Base-by-base conservation (phyloP, 2,888 invertebrate genomes). In the Trissolcus japonicus region DNA sequence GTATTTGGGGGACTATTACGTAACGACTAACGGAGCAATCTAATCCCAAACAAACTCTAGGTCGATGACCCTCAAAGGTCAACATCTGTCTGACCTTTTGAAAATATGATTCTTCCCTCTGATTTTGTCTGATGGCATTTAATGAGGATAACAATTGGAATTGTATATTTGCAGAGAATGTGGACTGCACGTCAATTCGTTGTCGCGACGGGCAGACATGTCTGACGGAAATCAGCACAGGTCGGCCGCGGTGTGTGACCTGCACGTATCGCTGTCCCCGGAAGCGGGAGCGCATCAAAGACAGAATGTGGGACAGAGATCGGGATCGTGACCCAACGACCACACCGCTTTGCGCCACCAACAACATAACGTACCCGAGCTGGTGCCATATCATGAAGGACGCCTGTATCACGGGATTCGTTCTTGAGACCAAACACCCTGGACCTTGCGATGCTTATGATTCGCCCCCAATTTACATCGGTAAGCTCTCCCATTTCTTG, bases 381-480 rank as follows among this genome's bases (percentile, higher is more conserved):
- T 95, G 94, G 94, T 95, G 95, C 88, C 94, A 94, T 88, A 93
- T 95, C 92, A 92, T 93, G 85, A 92, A 93, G 87, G 94, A 94
- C 84, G 92, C 94, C n/a, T 95, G 95, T 86, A 91, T 91, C 80
- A 93, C 93, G 46, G 94, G 94, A 54, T 92, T 92, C 83, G 93
- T 93, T 82, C 92, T 95, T 80, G 94, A 94, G 85, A 93, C 94
- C 54, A 92, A 92, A 83, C 91, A 93, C 85, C 90, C 92, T 55
- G 95, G 94, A 69, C 91, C 91, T 82, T 94, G 94, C 86, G 87
- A 89, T 81, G 81, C 80, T 78, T 82, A 83, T 80, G 88, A 88
- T 79, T 82, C 83, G 53, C 82, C 73, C 43, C 57, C 59, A 62
- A 60, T 73, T 59, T 77, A 77, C 51, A 67, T 72, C 57, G 72